A percentile compares a stretch with the other conserved stretches of the same genome.
These are phyloP conservation scores for Cephalopterus ornatus DNA, from an alignment of 2,113 vertebrate species.

Conservation along the genomic window DNA sequence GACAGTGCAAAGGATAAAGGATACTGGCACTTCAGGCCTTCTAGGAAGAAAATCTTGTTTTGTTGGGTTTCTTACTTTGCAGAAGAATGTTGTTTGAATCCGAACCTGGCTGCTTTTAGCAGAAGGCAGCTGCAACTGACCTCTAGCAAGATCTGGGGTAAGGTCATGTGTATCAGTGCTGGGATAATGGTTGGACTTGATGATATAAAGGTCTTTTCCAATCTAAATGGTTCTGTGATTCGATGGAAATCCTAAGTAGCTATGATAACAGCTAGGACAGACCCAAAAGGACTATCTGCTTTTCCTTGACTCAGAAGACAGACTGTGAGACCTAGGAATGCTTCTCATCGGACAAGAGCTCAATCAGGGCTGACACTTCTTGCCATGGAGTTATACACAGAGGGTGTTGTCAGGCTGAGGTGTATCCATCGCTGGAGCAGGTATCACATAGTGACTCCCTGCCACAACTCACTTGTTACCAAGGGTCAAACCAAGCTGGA, in stretches of 20 bases:
- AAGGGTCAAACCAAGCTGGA: not conserved
- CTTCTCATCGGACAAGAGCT: not conserved
- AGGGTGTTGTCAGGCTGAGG: not conserved
- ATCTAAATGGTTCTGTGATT: not conserved
- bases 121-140: not conserved
- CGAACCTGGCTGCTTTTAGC: not conserved
- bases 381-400: fast-evolving
- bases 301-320: not conserved
- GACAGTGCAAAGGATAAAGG: not conserved
- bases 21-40: not conserved
- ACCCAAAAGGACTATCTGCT: not conserved
- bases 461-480: not conserved
- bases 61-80: not conserved
- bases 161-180: not conserved
- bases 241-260: not conserved
- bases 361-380: not conserved
- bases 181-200: not conserved
- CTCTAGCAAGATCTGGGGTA: not conserved
- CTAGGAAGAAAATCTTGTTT: not conserved
- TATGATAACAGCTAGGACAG: no score
- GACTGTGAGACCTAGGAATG: not conserved
- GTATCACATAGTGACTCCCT: not conserved
- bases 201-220: not conserved
- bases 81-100: not conserved
- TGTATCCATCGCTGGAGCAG: not conserved